phyloP scores from a whole-genome alignment of 2,888 invertebrate genomes.

The Hoplodrina ambigua region DNA sequence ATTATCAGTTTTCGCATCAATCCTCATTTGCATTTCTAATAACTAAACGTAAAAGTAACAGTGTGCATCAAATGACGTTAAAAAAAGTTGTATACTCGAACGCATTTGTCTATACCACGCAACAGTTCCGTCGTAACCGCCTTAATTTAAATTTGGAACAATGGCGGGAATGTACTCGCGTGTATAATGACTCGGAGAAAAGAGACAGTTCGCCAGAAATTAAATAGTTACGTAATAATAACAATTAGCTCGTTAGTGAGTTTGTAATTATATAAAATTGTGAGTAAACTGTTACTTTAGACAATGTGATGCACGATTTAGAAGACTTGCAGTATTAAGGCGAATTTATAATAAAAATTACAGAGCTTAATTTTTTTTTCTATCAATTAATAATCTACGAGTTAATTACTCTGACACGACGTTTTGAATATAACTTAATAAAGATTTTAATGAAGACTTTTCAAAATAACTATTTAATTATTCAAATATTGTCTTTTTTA shows the following conservation, averaged over 20 bases:
- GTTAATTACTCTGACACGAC: background rate
- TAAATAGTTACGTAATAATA: conserved; percentile 73
- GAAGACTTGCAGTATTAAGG: conserved; percentile 24
- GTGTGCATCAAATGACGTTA: conserved; percentile 17
- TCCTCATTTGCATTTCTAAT: conserved; percentile 24
- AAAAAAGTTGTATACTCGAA: conserved; percentile 38
- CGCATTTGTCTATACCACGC: conserved; percentile 58
- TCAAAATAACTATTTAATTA: background rate
- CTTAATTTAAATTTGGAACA: conserved; percentile 67
- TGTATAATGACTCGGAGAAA: conserved; percentile 68
- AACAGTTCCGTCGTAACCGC: conserved; percentile 50
- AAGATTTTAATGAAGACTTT: background rate
- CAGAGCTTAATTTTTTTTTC: background rate
- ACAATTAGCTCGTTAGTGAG: conserved; percentile 66
- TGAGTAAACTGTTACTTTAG: conserved; percentile 55
- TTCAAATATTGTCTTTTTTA: background rate
- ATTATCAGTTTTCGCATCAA: conserved; percentile 29
- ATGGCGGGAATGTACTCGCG: conserved; percentile 68
- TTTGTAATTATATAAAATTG: conserved; percentile 61
- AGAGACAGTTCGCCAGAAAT: conserved; percentile 75
- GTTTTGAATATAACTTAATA: background rate
- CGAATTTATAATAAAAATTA: conserved; percentile 3
- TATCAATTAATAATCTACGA: background rate
- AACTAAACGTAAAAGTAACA: conserved; percentile 22
- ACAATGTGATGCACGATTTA: conserved; percentile 43